Evolutionary conservation across 2,888 invertebrate species (phyloP).

Genomic region (Saturnia japonica): DNA sequence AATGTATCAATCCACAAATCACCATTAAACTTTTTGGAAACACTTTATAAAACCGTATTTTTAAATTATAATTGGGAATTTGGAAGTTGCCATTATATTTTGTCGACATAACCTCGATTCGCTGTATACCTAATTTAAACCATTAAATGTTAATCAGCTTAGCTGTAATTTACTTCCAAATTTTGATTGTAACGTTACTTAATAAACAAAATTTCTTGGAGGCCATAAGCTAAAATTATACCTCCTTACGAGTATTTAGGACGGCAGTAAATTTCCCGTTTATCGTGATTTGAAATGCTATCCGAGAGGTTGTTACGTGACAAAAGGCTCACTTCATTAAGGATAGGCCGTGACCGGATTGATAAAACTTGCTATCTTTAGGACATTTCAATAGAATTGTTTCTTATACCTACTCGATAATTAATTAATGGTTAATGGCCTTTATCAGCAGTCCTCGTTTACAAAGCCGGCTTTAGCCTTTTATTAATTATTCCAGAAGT

Average conservation of each 20-base stretch:
- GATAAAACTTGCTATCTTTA: conserved; percentile 56
- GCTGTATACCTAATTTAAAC: neutral
- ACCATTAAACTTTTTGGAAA: neutral
- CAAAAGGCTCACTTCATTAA: conserved; percentile 74
- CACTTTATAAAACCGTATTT: neutral
- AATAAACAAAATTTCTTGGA: conserved; percentile 30
- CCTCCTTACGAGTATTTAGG: conserved; percentile 53
- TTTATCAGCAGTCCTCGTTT: neutral
- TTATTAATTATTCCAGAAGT: neutral
- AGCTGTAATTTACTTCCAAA: conserved; percentile 35
- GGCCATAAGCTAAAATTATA: conserved; percentile 33
- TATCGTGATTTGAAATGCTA: conserved; percentile 72
- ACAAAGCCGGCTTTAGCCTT: neutral
- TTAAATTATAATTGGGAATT: conserved; percentile 17
- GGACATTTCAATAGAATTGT: conserved; percentile 49
- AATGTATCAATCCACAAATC: neutral
- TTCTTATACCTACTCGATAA: conserved; percentile 14
- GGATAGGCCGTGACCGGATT: conserved; percentile 63
- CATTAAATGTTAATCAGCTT: conserved; percentile 31
- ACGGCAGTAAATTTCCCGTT: conserved; percentile 66
- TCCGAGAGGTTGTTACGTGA: conserved; percentile 66
- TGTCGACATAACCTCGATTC: neutral
- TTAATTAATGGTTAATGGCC: conserved; percentile 12
- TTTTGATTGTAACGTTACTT: conserved; percentile 33
- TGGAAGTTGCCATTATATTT: neutral